Base-by-base conservation (phyloP, 2,113 vertebrate species). In the Strix uralensis region DNA sequence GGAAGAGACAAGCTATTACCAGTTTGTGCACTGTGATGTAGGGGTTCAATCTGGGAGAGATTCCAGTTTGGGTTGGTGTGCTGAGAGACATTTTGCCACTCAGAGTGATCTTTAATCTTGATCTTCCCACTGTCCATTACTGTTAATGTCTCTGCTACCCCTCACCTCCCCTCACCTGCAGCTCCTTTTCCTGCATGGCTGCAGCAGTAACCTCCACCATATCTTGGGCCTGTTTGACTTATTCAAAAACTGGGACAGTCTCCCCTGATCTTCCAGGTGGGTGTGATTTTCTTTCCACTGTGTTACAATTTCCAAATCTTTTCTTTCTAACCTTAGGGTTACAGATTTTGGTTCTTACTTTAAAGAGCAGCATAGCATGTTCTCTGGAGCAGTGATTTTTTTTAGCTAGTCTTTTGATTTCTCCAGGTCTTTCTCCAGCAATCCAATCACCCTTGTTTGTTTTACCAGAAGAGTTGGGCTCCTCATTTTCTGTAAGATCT, bases 161-260 rank as follows among this genome's bases (percentile, higher is more conserved):
- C 12, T 71, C 26, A 5, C 13, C 3, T 73, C 21, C 27, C 55
- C n/a, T 63, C 0, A 0, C 21, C 21, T 42, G 44, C 52, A 54
- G 32, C 47, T 92, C 36, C 20, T 69, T 51, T 61, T 78, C 52
- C 79, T 85, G 44, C 13, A 3, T 9, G 42, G 61, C 55, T 57
- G 46, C 61, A 90, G 46, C 61, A 74, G 61, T 26, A 73, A 58
- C 20, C 20, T 78, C 20, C 36, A 58, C 23, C 42, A 40, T 47
- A 11, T 83, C 47, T 55, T 13, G 18, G 15, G 21, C 10, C 32
- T 1, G 1, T 62, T 44, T 88, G 70, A 74, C 30, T 71, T 46
- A 63, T 63, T 82, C 27, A n/a, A 66, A 78, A 36, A 54, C 7
- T 7, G 6, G 2, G 4, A 19, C 6, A 22, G 15, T 47, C 5